These are phyloP conservation scores for Diachasma alloeum DNA, from an alignment of 1,140 invertebrate species.

Conservation along the genomic window DNA sequence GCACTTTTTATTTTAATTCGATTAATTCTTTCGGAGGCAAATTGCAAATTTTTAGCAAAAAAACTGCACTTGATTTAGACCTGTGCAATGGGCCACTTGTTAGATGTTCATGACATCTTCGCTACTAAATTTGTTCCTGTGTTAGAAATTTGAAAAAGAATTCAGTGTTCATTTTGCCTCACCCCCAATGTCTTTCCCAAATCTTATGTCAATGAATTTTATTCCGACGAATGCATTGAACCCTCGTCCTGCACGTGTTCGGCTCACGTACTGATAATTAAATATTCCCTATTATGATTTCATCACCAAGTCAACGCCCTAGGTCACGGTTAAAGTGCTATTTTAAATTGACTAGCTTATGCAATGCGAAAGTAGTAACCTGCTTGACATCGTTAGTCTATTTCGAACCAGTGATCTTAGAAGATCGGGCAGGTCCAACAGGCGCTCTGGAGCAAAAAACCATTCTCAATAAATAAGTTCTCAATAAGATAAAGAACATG, in stretches of 20 bases:
- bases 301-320: constrained; percentile 22
- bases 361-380: constrained; percentile 48
- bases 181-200: too few relatives aligned
- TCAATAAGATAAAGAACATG: constrained; percentile 9
- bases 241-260: neutral
- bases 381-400: constrained; percentile 50
- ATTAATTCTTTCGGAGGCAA: too few relatives aligned
- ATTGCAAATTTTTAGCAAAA: too few relatives aligned
- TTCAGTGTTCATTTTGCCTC: too few relatives aligned
- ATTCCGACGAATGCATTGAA: neutral
- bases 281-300: neutral
- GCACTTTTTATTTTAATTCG: too few relatives aligned
- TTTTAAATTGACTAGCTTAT: constrained; percentile 48
- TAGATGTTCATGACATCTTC: too few relatives aligned
- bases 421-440: constrained; percentile 19
- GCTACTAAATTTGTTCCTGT: too few relatives aligned
- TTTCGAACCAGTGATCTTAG: constrained; percentile 46
- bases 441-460: neutral
- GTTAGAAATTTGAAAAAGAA: too few relatives aligned
- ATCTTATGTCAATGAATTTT: too few relatives aligned
- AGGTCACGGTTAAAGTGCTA: constrained; percentile 55
- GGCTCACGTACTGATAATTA: neutral
- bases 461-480: neutral
- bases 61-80: too few relatives aligned
- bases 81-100: too few relatives aligned